Base-by-base conservation (phyloP, 2,797 vertebrate genomes). In the Melopsittacus undulatus region DNA sequence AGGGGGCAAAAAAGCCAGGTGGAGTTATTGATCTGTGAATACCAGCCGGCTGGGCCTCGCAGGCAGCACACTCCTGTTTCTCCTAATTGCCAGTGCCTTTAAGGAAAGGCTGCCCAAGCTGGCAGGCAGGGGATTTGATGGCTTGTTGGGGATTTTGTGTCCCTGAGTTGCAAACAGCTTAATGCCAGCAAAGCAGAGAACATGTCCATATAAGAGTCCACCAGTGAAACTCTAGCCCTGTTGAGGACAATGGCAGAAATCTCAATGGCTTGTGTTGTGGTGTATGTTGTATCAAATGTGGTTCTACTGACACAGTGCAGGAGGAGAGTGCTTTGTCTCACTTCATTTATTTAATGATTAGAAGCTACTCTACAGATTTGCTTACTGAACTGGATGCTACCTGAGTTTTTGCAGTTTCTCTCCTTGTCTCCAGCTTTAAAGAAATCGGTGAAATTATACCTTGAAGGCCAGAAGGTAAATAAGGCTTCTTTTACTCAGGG, bases 11-110 rank as follows among this genome's bases (percentile, higher is more conserved):
- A 57, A 30, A 87, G 88, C 61, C 96, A 96, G 96, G 96, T 97
- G 95, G 92, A 93, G 92, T 96, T 96, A 96, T 92, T 93, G 96
- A 95, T 97, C 89, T 96, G 94, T 89, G 92, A 94, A 61, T 75
- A 94, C 96, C 81, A 93, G 89, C 92, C 87, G 85, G 83, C 81
- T 8, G 3, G 81, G 96, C 90, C 86, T 68, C 67, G 40, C 77
- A 52, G 80, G 68, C 89, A 72, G 54, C 1, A 22, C n/a, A 1
- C 70, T 94, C 75, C 91, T 59, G 38, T 29, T 94, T 73, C 94
- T 63, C 30, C 34, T 51, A 24, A 89, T 89, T 76, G 91, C 75
- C 76, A 34, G 30, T 2, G 9, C 26, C 85, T 84, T 27, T 70
- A 49, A 45, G 81, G 76, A 79, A 87, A 66, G 0, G 1, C 30